Evolutionary conservation across 2,797 vertebrate species (phyloP).

Genomic region (Pseudomugil tenellus): DNA sequence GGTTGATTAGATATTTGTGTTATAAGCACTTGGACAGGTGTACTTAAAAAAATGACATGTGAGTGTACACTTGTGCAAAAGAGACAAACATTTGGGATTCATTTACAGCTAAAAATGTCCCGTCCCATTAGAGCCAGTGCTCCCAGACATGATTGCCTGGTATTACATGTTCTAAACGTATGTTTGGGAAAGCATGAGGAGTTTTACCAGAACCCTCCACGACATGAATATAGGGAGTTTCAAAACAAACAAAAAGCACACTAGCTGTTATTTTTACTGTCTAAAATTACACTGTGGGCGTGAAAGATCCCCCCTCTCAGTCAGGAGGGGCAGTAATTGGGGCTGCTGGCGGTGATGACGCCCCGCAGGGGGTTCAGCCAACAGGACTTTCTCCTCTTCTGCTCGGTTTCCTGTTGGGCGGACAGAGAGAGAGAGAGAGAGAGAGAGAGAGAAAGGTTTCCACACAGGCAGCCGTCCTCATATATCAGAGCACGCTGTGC

Average conservation of each 20-base stretch:
- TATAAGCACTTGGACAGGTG: too few species aligned
- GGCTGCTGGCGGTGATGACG: slow-evolving; percentile 41
- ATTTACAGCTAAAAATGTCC: slow-evolving; percentile 23
- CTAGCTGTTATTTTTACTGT: slow-evolving; percentile 61
- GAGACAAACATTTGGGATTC: slow-evolving; percentile 22
- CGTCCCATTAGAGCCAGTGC: slow-evolving; percentile 10
- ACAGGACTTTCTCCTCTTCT: slow-evolving; percentile 43
- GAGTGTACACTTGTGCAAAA: not conserved
- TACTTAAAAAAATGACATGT: too few species aligned
- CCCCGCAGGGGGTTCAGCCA: slow-evolving; percentile 54
- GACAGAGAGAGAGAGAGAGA: slow-evolving; percentile 1
- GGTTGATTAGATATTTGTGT: too few species aligned
- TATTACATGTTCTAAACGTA: slow-evolving; percentile 28
- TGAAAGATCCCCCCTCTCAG: slow-evolving; percentile 19
- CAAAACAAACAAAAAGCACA: slow-evolving; percentile 32
- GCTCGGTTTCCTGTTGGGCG: slow-evolving; percentile 45
- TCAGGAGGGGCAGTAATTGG: slow-evolving; percentile 34
- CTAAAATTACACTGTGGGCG: slow-evolving; percentile 61
- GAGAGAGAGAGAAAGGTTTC: not conserved
- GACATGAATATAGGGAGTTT: not conserved
- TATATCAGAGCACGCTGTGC: slow-evolving; percentile 29
- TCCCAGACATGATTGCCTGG: slow-evolving; percentile 23
- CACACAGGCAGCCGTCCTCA: slow-evolving; percentile 31
- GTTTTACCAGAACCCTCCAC: too few species aligned
- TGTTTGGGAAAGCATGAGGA: not conserved